phyloP scores from a whole-genome alignment of 2,797 vertebrate species.

The Phyllotis vaccarum region DNA sequence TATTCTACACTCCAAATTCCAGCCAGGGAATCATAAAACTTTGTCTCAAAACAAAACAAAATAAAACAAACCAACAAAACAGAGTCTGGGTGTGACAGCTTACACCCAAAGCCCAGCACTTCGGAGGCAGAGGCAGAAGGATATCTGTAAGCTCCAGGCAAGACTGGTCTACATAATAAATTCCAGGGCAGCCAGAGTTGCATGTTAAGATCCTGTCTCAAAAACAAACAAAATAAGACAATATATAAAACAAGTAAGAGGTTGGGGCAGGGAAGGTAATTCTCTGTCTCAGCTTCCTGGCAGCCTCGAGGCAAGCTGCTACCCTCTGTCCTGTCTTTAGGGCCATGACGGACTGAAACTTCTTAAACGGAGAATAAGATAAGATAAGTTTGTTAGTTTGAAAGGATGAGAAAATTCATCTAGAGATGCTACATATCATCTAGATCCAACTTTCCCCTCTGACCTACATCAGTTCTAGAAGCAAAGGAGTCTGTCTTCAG shows the following conservation, averaged over 20 bases:
- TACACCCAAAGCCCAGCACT: too few species aligned
- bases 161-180: not conserved
- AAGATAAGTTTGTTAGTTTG: too few species aligned
- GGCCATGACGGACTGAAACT: not conserved
- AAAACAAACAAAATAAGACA: not conserved
- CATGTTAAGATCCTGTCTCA: not conserved
- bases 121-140: not conserved
- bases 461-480: constrained; percentile 21
- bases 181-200: not conserved
- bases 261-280: not conserved
- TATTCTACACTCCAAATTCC: not conserved
- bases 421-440: not conserved
- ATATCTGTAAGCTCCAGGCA: not conserved
- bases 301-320: not conserved
- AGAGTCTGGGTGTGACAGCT: not conserved
- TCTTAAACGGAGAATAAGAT: not conserved
- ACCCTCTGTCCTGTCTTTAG: not conserved
- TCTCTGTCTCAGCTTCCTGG: not conserved
- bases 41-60: not conserved
- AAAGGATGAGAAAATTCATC: constrained; percentile 11
- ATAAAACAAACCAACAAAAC: too few species aligned
- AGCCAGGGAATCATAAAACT: not conserved
- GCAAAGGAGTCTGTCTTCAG: constrained; percentile 51
- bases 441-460: constrained; percentile 42
- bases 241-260: not conserved